Evolutionary conservation across 2,797 vertebrate species (phyloP).

Genomic region (Denticeps clupeoides): DNA sequence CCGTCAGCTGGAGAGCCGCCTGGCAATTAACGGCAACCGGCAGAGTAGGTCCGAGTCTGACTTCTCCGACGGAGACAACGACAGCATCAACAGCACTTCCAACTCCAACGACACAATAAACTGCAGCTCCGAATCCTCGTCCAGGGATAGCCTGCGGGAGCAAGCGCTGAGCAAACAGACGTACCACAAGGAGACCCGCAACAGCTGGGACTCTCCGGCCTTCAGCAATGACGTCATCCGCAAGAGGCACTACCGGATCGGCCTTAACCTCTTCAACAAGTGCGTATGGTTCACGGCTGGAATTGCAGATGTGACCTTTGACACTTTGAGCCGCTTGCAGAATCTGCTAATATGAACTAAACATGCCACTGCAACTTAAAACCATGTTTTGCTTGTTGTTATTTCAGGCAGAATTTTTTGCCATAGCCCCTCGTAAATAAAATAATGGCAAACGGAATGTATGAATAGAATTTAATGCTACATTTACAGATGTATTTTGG

Average conservation of each 20-base stretch:
- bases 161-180: conserved; percentile 93
- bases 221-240: conserved; percentile 94
- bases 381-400: no score
- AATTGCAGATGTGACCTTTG: no score
- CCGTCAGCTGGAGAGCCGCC: conserved; percentile 76
- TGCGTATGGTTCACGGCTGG: conserved; percentile 67
- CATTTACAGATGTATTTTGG: no score
- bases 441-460: no score
- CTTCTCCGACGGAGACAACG: conserved; percentile 93
- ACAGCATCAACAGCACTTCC: conserved; percentile 96
- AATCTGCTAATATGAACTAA: no score
- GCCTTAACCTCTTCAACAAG: conserved; percentile 98
- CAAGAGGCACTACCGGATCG: conserved; percentile 92
- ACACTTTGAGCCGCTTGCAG: no score
- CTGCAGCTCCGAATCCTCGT: conserved; percentile 93
- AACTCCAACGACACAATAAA: conserved; percentile 98
- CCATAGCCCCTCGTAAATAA: no score
- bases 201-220: conserved; percentile 97
- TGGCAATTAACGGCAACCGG: conserved; percentile 86
- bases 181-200: conserved; percentile 94
- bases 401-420: no score
- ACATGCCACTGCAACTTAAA: no score
- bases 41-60: conserved; percentile 94
- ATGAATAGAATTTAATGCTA: no score
- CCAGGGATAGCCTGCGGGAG: conserved; percentile 85